phyloP scores from a whole-genome alignment of 1,140 invertebrate genomes.

The Neelides sp. region DNA sequence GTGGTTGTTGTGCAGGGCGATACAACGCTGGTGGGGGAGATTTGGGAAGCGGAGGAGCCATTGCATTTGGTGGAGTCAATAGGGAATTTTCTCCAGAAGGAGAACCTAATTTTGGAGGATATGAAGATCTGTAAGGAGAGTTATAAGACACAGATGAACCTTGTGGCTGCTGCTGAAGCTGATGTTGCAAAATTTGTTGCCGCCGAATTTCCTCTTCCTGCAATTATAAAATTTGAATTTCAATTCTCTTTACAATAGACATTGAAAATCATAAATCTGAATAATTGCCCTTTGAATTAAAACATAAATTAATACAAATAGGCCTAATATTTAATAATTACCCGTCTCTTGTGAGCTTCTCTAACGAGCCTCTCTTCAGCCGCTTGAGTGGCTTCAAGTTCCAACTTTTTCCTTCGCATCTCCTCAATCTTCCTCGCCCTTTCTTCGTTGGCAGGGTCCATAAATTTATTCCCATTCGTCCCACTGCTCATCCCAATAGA shows the following conservation, averaged over 20 bases:
- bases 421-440: slow-evolving; percentile 43
- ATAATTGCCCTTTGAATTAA: neutral
- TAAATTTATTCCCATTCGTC: slow-evolving; percentile 28
- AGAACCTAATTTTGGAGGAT: slow-evolving; percentile 27
- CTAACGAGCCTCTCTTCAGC: slow-evolving; percentile 28
- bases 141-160: slow-evolving; percentile 25
- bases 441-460: slow-evolving; percentile 39
- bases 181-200: slow-evolving; percentile 34
- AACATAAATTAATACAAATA: slow-evolving; percentile 1
- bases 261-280: neutral
- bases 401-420: slow-evolving; percentile 42
- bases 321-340: slow-evolving; percentile 11
- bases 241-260: neutral
- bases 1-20: neutral
- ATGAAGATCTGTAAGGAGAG: slow-evolving; percentile 26
- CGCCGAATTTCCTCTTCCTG: slow-evolving; percentile 40
- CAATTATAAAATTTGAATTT: slow-evolving; percentile 11
- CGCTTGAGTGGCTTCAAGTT: slow-evolving; percentile 32
- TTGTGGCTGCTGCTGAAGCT: slow-evolving; percentile 33
- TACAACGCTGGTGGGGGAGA: slow-evolving; percentile 25
- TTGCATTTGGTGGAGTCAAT: slow-evolving; percentile 19
- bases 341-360: slow-evolving; percentile 32
- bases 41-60: slow-evolving; percentile 31
- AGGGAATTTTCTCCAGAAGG: slow-evolving; percentile 31
- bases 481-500: slow-evolving; percentile 27